phyloP scores from a whole-genome alignment of 92 coral and sea anemone genomes.

The Umimayanthus chanpuru region DNA sequence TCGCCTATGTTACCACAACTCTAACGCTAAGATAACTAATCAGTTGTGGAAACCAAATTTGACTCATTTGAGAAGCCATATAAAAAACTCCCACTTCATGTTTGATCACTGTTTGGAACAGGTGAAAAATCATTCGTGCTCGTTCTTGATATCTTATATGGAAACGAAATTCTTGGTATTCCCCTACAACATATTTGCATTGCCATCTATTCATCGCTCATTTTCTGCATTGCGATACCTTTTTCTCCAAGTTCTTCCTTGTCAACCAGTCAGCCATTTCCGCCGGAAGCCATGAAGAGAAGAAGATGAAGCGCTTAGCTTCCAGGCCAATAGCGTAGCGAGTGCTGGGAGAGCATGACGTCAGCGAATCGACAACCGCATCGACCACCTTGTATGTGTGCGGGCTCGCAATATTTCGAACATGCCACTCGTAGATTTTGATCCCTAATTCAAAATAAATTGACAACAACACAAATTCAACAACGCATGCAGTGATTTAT shows the following conservation, averaged over 20 bases:
- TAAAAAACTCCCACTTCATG: too few relatives aligned
- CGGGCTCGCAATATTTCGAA: constrained; percentile 39
- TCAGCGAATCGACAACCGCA: constrained; percentile 61
- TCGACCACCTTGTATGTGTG: constrained; percentile 63
- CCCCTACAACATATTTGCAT: too few relatives aligned
- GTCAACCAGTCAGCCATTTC: constrained; percentile 38
- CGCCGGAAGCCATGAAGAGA: constrained; percentile 48
- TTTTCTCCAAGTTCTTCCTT: not conserved
- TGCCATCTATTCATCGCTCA: not conserved
- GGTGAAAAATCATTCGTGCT: too few relatives aligned
- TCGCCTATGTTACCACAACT: too few relatives aligned
- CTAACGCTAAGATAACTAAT: too few relatives aligned
- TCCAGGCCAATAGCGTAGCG: constrained; percentile 53
- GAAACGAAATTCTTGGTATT: too few relatives aligned
- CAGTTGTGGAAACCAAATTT: too few relatives aligned
- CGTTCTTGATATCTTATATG: too few relatives aligned
- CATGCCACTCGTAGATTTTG: constrained; percentile 11
- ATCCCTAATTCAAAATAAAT: not conserved
- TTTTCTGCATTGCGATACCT: not conserved
- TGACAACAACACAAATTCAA: too few relatives aligned
- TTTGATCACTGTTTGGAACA: too few relatives aligned
- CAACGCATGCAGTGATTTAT: too few relatives aligned
- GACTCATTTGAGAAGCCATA: too few relatives aligned
- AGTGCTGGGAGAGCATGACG: constrained; percentile 55
- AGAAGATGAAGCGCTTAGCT: constrained; percentile 41